A percentile compares a stretch with the other conserved stretches of the same genome.
Evolutionary conservation across 2,888 invertebrate genomes (phyloP).

Genomic region (Eristalis arbustorum): DNA sequence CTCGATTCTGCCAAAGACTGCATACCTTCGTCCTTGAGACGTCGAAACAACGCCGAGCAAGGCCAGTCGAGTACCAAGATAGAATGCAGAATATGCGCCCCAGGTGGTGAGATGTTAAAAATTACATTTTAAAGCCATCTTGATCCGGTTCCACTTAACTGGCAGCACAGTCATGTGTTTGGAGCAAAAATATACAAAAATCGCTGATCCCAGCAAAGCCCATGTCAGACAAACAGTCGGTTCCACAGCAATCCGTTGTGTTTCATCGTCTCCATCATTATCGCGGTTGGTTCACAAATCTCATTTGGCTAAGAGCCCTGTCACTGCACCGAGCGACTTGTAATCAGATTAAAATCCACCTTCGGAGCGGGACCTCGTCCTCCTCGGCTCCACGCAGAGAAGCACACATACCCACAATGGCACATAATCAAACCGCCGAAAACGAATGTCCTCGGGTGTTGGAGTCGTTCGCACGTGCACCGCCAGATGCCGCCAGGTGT

Average conservation of each 20-base stretch:
- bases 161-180: too few relatives aligned
- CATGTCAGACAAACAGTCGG: too few relatives aligned
- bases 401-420: not conserved
- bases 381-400: not conserved
- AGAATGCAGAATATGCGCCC: too few relatives aligned
- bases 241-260: not conserved
- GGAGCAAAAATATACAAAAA: too few relatives aligned
- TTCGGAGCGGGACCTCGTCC: not conserved
- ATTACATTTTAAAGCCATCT: too few relatives aligned
- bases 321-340: not conserved
- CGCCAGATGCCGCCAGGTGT: constrained; percentile 52
- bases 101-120: too few relatives aligned
- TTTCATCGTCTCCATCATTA: not conserved
- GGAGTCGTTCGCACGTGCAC: not conserved
- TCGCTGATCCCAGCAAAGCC: too few relatives aligned
- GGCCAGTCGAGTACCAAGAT: too few relatives aligned
- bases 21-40: too few relatives aligned
- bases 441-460: constrained; percentile 2
- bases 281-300: not conserved
- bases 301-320: constrained; percentile 22
- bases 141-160: too few relatives aligned
- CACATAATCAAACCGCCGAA: constrained; percentile 8
- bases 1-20: too few relatives aligned
- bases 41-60: too few relatives aligned
- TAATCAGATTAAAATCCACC: constrained; percentile 39